Percentiles rank a stretch among this genome's conserved stretches.
phyloP scores from a whole-genome alignment of 2,113 vertebrate genomes.

The Brachionichthys hirsutus region DNA sequence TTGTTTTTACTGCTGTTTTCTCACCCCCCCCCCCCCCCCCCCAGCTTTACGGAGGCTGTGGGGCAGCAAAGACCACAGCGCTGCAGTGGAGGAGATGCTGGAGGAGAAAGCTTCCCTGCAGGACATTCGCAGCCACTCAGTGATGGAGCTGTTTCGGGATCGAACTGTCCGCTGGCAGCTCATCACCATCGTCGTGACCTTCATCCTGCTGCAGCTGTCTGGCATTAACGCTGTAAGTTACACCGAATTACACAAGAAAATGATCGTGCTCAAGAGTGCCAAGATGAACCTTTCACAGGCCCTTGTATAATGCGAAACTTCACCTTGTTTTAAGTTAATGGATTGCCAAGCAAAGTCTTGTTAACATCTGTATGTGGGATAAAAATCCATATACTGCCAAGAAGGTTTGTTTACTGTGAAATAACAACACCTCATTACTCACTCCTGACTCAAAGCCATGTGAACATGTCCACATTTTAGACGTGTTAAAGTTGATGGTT shows the following conservation, averaged over 20 bases:
- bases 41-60: conserved; percentile 79
- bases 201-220: conserved; percentile 78
- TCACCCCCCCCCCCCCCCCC: background rate
- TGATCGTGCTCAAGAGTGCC: background rate
- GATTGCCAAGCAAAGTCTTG: background rate
- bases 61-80: conserved; percentile 72
- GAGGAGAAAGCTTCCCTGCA: conserved; percentile 71
- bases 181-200: conserved; percentile 62
- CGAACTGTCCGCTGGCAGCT: conserved; percentile 75
- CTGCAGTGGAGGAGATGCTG: conserved; percentile 81
- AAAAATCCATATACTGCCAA: no score
- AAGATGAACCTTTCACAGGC: background rate
- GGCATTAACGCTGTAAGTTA: conserved; percentile 83
- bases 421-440: background rate
- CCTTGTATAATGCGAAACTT: background rate
- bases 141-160: conserved; percentile 76
- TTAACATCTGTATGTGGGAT: no score
- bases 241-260: background rate
- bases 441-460: background rate
- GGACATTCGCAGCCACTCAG: conserved; percentile 52
- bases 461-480: background rate
- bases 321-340: background rate
- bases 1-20: no score
- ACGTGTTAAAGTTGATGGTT: background rate
- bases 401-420: no score